Conservation (phyloP, 2,888 invertebrate species). For the Calliphora vomitoria region DNA sequence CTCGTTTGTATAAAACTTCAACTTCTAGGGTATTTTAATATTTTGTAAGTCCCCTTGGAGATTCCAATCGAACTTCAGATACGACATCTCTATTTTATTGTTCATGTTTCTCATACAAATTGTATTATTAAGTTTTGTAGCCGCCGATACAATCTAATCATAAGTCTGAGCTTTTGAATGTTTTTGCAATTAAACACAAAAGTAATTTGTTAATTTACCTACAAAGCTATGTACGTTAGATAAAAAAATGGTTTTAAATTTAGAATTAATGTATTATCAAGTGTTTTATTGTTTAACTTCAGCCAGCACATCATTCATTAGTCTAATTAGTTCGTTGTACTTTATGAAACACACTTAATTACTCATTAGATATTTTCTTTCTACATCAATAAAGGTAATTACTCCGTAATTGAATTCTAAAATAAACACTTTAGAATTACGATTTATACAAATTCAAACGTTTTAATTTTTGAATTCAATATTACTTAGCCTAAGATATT, state of each 20-base stretch:
- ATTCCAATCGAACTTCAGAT: neutral
- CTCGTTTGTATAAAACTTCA: neutral
- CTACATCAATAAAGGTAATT: too few relatives aligned
- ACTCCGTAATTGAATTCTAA: too few relatives aligned
- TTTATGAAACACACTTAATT: neutral
- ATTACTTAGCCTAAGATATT: too few relatives aligned
- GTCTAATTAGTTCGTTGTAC: neutral
- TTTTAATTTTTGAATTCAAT: too few relatives aligned
- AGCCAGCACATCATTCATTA: neutral
- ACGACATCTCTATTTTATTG: neutral
- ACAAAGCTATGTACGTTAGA: conserved; percentile 19
- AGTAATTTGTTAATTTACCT: conserved; percentile 16
- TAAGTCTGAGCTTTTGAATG: neutral
- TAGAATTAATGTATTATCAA: conserved; percentile 33
- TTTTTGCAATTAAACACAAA: conserved; percentile 8
- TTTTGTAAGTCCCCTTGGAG: neutral
- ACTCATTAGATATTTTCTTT: neutral
- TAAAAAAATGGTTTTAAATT: conserved; percentile 3
- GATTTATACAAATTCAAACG: too few relatives aligned
- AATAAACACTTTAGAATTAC: too few relatives aligned
- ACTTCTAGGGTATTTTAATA: neutral
- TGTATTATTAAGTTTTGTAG: conserved; percentile 12
- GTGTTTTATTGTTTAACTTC: conserved; percentile 24
- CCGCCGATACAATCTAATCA: conserved; percentile 6
- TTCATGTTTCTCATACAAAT: neutral